Evolutionary conservation across 2,113 vertebrate genomes (phyloP), one percentile per base, ranked within the genome.

Genomic region (Oostethus manadensis): DNA sequence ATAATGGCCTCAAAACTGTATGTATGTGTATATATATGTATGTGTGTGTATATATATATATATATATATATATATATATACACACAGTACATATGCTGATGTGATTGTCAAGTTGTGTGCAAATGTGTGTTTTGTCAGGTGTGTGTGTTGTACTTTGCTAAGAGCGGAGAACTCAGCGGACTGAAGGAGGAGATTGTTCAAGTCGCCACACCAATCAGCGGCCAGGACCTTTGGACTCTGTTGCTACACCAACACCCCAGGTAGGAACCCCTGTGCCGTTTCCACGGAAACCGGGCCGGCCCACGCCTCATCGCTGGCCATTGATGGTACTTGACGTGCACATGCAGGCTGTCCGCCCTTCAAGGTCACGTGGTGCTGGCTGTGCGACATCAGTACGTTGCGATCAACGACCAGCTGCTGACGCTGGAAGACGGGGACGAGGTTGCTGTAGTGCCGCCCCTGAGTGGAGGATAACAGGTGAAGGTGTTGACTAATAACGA

Each of bases 391-490:
- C 91, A 96, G 62, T 98, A 97, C 89, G 92, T 98, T 64, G 68
- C 87, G 57, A 81, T 97, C 22, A 91, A 92, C 42, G 88, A 95
- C 63, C 90, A 96, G 59, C 61, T 84, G 4, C 66, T 98, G 64
- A 80, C 70, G 9, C 84, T 99, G 44, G 82, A 77, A 2, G 78
- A 93, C 1, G 92, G 95, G 22, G 95, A 98, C 56, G 94, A 99
- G 84, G 83, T 99, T n/a, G 97, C 95, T 0, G 72, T 99, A 64
- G 94, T 98, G 61, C 95, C 95, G 17, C 96, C 97, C 0, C 92
- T 99, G 35, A 98, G 94, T 13, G 97, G 95, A 72, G 96, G 97
- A 7, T 99, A 92, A 59, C 29, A 7, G 29, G 29, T 33, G 29
- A 33, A 3, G 7, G 3, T n/a, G 16, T n/a, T 3, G 1, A 51